Percentiles rank a stretch among this genome's conserved stretches.
phyloP scores from a whole-genome alignment of 1,140 invertebrate species.

The Philopotamus ludificatus region DNA sequence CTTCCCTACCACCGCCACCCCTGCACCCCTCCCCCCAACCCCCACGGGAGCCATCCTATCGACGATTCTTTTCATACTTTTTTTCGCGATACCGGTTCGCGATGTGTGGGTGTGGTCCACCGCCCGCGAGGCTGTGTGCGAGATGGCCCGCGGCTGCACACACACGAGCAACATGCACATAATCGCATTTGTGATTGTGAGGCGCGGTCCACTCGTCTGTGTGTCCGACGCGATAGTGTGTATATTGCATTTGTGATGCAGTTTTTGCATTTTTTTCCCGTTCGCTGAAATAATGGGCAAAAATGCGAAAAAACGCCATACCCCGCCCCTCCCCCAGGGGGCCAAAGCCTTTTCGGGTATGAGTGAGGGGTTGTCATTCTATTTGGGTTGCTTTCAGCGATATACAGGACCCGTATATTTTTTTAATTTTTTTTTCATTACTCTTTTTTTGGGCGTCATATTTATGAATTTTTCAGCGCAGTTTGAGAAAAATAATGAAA shows the following conservation, averaged over 20 bases:
- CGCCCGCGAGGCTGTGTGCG: not conserved
- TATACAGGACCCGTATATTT: conserved; percentile 23
- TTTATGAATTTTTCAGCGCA: conserved; percentile 24
- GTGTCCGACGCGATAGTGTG: not conserved
- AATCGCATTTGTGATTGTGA: conserved; percentile 21
- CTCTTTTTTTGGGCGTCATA: conserved; percentile 12
- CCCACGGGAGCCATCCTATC: conserved; percentile 28
- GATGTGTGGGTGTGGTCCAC: conserved; percentile 18
- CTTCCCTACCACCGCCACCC: conserved; percentile 2
- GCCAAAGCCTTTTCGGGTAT: not conserved
- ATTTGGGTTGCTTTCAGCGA: conserved; percentile 31
- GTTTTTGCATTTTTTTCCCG: conserved; percentile 32
- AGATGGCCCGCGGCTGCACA: not conserved
- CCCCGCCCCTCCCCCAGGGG: not conserved
- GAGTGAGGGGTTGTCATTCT: conserved; percentile 20
- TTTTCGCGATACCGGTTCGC: conserved; percentile 35
- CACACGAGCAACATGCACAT: not conserved
- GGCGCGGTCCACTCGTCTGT: not conserved
- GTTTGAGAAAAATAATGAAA: conserved; percentile 10
- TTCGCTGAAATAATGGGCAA: conserved; percentile 42
- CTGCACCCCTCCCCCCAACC: not conserved
- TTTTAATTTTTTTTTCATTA: conserved; percentile 14
- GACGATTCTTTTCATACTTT: conserved; percentile 41
- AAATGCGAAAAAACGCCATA: conserved; percentile 40
- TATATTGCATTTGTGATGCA: conserved; percentile 7